Evolutionary conservation across 2,797 vertebrate genomes (phyloP).

Genomic region (Ceyx erithaca): DNA sequence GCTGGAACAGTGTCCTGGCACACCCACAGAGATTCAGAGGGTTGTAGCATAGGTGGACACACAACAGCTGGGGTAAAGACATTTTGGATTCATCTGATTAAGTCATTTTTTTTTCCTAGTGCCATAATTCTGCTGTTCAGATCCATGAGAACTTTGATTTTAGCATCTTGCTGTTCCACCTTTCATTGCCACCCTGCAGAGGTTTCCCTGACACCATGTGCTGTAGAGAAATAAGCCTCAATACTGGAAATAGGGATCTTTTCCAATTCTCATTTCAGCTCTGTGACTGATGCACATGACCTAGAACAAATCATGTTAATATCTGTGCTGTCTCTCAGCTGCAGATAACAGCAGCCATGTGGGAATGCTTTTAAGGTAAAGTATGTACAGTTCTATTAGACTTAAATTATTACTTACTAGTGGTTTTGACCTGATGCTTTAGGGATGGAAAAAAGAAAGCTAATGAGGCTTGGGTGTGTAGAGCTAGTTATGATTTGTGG

Average conservation of each 20-base stretch:
- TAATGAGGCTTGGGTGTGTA: neutral
- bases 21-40: neutral
- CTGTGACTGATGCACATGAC: constrained; percentile 2
- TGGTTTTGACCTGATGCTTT: constrained; percentile 27
- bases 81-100: neutral
- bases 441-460: neutral
- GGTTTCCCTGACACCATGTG: neutral
- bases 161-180: neutral
- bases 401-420: constrained; percentile 18
- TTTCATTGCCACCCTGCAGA: neutral
- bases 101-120: neutral
- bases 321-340: constrained; percentile 34
- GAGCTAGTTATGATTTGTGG: constrained; percentile 1
- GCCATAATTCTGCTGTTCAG: neutral
- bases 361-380: constrained; percentile 46
- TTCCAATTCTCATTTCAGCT: constrained; percentile 14
- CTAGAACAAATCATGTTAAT: constrained; percentile 48
- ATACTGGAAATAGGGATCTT: neutral
- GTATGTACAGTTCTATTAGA: constrained; percentile 15
- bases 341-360: constrained; percentile 34
- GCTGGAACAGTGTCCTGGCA: neutral
- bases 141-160: neutral
- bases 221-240: neutral
- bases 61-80: neutral
- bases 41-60: neutral